Conservation (phyloP, 2,113 vertebrate genomes). For the Indicator maculatus region DNA sequence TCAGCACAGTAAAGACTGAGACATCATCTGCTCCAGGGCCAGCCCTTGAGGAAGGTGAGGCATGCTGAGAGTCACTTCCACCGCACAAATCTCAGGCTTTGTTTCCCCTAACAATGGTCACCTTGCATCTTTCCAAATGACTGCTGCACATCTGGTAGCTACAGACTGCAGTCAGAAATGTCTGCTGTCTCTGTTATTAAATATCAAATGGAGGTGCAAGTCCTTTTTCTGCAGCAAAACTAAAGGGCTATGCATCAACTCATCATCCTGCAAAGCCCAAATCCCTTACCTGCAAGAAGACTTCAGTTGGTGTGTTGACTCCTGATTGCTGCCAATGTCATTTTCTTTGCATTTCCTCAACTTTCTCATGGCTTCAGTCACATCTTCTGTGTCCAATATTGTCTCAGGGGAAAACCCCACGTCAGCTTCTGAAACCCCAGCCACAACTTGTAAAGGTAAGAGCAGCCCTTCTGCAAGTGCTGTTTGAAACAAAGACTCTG, state of each 20-base stretch:
- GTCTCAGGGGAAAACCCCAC: not conserved
- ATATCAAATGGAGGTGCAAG: not conserved
- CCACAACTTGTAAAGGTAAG: not conserved
- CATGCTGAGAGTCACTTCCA: not conserved
- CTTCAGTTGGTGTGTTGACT: not conserved
- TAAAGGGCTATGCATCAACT: not conserved
- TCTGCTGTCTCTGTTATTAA: not conserved
- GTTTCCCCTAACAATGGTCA: too few species aligned
- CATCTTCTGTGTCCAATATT: rapidly evolving
- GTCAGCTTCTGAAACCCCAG: rapidly evolving
- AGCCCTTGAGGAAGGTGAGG: not conserved
- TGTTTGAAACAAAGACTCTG: not conserved
- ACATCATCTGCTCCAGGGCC: not conserved
- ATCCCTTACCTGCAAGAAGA: not conserved
- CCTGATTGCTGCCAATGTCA: not conserved
- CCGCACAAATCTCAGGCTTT: not conserved
- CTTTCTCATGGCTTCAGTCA: not conserved
- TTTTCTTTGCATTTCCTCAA: not conserved
- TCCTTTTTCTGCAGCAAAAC: not conserved
- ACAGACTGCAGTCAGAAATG: not conserved
- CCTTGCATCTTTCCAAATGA: not conserved
- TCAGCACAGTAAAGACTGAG: not conserved
- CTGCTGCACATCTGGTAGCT: rapidly evolving
- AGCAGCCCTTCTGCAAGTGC: not conserved
- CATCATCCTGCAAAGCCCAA: not conserved